Percentiles rank a stretch among this genome's conserved stretches.
Evolutionary conservation across 2,797 vertebrate species (phyloP).

Genomic region (Epinephelus coioides): DNA sequence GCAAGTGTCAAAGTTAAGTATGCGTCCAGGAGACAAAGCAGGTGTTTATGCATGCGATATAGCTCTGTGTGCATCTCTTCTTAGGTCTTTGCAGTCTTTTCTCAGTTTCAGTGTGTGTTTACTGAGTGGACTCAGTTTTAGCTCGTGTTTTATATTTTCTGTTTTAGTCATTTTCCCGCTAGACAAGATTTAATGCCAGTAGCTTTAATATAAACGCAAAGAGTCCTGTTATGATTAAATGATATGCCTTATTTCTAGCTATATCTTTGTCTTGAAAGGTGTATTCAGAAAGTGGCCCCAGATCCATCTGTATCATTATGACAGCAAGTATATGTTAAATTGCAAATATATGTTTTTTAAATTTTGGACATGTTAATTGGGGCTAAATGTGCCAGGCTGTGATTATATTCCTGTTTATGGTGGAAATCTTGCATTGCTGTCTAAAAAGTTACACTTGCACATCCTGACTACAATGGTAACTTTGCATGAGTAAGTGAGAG

Average conservation of each 20-base stretch:
- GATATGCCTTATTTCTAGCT: neutral
- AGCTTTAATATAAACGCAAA: neutral
- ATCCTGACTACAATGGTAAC: too few relatives aligned
- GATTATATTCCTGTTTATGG: neutral
- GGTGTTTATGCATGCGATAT: neutral
- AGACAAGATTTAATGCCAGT: neutral
- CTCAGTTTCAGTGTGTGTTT: too few relatives aligned
- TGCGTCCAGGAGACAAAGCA: neutral
- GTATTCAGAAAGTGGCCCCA: neutral
- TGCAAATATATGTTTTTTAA: neutral
- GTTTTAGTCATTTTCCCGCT: neutral
- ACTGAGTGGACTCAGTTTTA: neutral
- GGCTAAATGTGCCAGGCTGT: neutral
- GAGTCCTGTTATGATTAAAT: neutral
- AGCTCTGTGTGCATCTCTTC: neutral
- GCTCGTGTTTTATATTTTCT: neutral
- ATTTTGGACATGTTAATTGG: neutral
- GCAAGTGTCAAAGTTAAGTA: conserved; percentile 85
- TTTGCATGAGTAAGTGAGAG: neutral
- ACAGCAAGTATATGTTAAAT: neutral
- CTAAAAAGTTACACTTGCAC: neutral
- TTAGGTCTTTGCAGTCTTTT: neutral
- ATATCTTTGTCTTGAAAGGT: neutral
- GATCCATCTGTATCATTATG: too few relatives aligned
- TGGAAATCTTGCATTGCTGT: neutral